Evolutionary conservation across 2,888 invertebrate genomes (phyloP).

Genomic region (Lepidocyrtoides sp.): DNA sequence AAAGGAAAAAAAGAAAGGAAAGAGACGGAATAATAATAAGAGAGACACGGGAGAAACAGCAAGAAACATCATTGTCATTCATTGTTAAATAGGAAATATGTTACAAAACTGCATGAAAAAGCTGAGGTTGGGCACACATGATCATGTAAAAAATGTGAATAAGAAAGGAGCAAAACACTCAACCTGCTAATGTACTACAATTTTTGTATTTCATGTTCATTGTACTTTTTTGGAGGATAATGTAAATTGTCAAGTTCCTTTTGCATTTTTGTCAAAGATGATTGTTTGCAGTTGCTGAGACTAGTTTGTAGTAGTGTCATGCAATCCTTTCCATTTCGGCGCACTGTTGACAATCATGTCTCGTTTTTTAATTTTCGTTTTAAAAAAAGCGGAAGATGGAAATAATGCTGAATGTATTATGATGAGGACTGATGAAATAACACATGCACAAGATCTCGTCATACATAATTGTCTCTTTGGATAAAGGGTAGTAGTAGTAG

Average conservation of each 20-base stretch:
- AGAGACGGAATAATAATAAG: not conserved
- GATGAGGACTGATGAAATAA: not conserved
- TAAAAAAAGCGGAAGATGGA: not conserved
- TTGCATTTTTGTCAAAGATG: conserved; percentile 68
- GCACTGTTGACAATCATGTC: conserved; percentile 39
- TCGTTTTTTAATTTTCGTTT: not conserved
- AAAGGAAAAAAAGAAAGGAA: conserved; percentile 48
- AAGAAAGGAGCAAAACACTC: conserved; percentile 6
- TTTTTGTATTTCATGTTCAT: conserved; percentile 4
- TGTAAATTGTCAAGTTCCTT: conserved; percentile 76
- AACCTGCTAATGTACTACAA: not conserved
- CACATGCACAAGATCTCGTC: conserved; percentile 23
- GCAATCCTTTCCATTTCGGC: conserved; percentile 4
- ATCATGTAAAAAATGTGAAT: not conserved
- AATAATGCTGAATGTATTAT: not conserved
- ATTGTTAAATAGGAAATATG: conserved; percentile 46
- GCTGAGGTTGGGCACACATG: conserved; percentile 64
- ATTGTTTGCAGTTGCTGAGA: conserved; percentile 8
- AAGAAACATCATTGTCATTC: conserved; percentile 49
- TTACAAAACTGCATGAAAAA: conserved; percentile 56
- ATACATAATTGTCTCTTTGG: not conserved
- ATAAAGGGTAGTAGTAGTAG: no score
- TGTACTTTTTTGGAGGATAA: conserved; percentile 47
- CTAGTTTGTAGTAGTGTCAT: no score
- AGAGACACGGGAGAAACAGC: not conserved